Base-by-base conservation (phyloP, 2,888 invertebrate species). In the Drosophila kambysellisi region DNA sequence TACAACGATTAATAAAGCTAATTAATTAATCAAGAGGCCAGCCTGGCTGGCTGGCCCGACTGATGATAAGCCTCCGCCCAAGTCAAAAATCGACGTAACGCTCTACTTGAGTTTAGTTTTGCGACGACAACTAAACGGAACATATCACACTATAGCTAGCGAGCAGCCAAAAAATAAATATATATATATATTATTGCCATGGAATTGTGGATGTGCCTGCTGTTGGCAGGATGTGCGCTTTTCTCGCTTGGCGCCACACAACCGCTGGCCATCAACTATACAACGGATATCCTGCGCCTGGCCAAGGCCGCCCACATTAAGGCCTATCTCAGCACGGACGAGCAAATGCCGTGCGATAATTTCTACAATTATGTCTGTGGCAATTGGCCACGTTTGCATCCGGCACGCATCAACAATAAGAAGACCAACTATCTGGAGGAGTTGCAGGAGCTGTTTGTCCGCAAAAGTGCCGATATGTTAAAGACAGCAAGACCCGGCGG, bases 281-380 rank as follows among this genome's bases (percentile, higher is more conserved):
- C 87, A 33, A 82, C 64, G 32, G 90, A 89, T 0, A 74, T 92
- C 32, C 64, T 92, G 51, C 90, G 92, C 15, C 69, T 91, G 17
- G 92, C 93, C 6, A 91, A 92, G 70, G 91, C 92, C 0, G 85
- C 88, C 0, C 91, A 92, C 60, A 88, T 92, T 17, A 90, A 82
- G 53, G 88, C 89, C 15, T 92, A 91, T 59, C 77, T 93, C 63
- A 82, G 81, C 37, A 82, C 87, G 30, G 82, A 80, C 0, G 57
- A 70, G 2, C 53, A 51, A 5, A 46, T 61, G 39, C 85, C 91
- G 0, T 92, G 92, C 63, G 74, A 79, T 25, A 88, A 93, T 72
- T 92, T 92, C 48, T 92, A 92, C 56, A 82, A 89, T 56, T 93
- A 88, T 60, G 93, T 92, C 20, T 92, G 92, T 37, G 93, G 92